A percentile compares a stretch with the other conserved stretches of the same genome.
Conservation (phyloP, 23 tunicate species). For the Phallusia fumigata region DNA sequence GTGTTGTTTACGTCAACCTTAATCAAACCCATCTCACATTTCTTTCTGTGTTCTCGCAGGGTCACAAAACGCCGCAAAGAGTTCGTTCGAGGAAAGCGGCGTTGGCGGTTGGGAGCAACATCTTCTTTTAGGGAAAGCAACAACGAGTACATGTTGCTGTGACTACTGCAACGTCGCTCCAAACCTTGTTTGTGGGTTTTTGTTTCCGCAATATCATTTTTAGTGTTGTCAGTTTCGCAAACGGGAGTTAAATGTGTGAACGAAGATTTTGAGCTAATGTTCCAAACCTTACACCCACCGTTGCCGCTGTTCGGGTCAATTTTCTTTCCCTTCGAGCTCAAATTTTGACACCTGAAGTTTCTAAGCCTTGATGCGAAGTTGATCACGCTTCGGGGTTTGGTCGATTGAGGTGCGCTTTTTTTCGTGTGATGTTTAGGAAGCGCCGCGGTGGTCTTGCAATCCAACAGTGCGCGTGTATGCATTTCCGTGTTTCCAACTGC, state of each 20-base stretch:
- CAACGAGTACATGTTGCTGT: background rate
- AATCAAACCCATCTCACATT: constrained; percentile 18
- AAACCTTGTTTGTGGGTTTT: background rate
- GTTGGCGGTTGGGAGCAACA: background rate
- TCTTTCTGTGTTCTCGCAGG: constrained; percentile 5
- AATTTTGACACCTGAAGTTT: background rate
- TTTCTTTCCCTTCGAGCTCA: background rate
- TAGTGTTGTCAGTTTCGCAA: background rate
- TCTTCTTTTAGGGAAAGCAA: background rate
- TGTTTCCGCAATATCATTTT: background rate
- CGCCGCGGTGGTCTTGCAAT: background rate
- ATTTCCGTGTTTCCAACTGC: background rate
- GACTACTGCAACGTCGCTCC: constrained; percentile 1
- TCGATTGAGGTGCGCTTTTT: background rate
- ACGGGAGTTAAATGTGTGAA: background rate
- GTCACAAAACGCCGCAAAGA: constrained; percentile 6
- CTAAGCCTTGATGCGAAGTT: background rate
- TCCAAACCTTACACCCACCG: background rate
- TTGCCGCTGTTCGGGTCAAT: background rate
- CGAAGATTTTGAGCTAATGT: background rate
- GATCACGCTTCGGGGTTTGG: background rate
- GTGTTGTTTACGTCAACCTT: background rate
- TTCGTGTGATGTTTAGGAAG: background rate
- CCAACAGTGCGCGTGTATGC: background rate
- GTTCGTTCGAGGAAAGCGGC: background rate